These are phyloP conservation scores for Calliphora vicina DNA, from an alignment of 1,140 invertebrate genomes.

Conservation along the genomic window DNA sequence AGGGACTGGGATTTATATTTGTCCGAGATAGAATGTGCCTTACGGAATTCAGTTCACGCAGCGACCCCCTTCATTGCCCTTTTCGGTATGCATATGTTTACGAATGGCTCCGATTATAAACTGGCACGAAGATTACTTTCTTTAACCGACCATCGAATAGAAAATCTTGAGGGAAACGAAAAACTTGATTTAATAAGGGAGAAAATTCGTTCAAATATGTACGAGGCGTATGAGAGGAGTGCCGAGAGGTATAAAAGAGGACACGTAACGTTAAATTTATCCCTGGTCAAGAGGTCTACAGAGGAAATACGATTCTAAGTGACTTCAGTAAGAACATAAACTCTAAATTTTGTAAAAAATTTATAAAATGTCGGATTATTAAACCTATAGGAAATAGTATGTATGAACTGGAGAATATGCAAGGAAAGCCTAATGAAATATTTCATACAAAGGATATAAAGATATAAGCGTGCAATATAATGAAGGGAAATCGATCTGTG, in stretches of 20 bases:
- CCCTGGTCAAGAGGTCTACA: too few species aligned
- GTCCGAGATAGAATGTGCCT: not conserved
- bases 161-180: not conserved
- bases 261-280: not conserved
- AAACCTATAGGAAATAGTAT: not conserved
- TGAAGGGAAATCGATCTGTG: too few species aligned
- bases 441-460: too few species aligned
- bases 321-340: too few species aligned
- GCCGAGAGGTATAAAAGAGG: not conserved
- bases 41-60: not conserved
- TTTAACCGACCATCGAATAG: not conserved
- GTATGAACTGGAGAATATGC: too few species aligned
- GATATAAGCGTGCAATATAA: too few species aligned
- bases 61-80: not conserved
- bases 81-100: not conserved
- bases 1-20: slow-evolving; percentile 12
- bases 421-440: not conserved
- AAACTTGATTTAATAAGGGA: not conserved
- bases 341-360: too few species aligned
- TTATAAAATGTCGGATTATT: too few species aligned
- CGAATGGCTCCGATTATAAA: not conserved
- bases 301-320: too few species aligned
- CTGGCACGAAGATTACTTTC: not conserved
- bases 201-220: not conserved
- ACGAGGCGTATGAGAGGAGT: not conserved